Percentiles rank a stretch among this genome's conserved stretches.
Conservation (phyloP, 2,888 invertebrate species). For the Clunio marinus region DNA sequence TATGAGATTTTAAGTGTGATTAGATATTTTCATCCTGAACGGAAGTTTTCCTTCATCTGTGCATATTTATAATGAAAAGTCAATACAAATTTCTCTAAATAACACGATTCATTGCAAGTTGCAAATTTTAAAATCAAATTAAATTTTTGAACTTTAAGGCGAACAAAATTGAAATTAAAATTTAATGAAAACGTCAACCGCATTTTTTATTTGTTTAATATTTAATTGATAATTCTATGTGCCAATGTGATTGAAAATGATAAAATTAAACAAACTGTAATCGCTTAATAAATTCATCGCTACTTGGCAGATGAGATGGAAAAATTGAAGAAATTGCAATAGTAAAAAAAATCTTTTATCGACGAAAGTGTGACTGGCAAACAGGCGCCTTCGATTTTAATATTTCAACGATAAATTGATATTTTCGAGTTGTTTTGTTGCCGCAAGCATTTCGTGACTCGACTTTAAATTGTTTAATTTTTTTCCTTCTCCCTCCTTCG, state of each 20-base stretch:
- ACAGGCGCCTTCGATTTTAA: constrained; percentile 19
- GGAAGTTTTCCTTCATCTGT: no score
- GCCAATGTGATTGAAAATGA: constrained; percentile 2
- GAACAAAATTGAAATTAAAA: no score
- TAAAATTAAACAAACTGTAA: neutral
- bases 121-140: no score
- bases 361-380: constrained; percentile 10
- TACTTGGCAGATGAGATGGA: neutral
- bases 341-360: no score
- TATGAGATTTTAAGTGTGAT: no score
- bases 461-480: constrained; percentile 20
- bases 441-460: constrained; percentile 22
- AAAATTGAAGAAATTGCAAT: neutral
- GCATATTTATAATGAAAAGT: no score
- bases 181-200: no score
- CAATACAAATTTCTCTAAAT: no score
- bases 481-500: neutral
- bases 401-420: constrained; percentile 19
- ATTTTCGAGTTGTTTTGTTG: constrained; percentile 25
- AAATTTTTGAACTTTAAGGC: no score
- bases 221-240: constrained; percentile 5
- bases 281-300: neutral
- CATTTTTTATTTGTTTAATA: no score
- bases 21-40: no score
- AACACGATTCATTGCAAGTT: no score